Conservation (phyloP, 2,797 vertebrate species). For the Philypnodon macrostomus region DNA sequence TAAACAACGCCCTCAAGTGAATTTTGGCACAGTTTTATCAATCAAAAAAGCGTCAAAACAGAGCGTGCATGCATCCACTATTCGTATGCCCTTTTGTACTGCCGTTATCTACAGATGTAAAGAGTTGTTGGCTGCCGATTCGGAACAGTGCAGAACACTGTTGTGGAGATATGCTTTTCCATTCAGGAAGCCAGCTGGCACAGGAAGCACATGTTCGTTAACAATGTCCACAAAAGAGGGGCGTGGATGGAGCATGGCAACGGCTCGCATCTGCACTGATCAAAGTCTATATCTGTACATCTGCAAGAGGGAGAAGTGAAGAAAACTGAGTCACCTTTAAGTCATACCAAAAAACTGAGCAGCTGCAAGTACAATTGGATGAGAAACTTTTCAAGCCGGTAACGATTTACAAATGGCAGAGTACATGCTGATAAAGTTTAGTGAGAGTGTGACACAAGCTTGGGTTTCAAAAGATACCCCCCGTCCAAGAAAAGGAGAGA, state of each 20-base stretch:
- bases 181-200: slow-evolving; percentile 63
- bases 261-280: slow-evolving; percentile 57
- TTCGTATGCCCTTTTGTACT: slow-evolving; percentile 22
- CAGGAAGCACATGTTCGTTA: slow-evolving; percentile 59
- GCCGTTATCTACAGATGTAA: slow-evolving; percentile 40
- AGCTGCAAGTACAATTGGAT: slow-evolving; percentile 46
- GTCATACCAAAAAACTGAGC: slow-evolving; percentile 55
- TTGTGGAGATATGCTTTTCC: slow-evolving; percentile 61
- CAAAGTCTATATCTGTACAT: slow-evolving; percentile 58
- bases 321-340: slow-evolving; percentile 41
- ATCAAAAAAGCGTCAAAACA: slow-evolving; percentile 12
- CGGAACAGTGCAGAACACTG: slow-evolving; percentile 50
- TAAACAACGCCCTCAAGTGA: background rate
- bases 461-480: slow-evolving; percentile 57
- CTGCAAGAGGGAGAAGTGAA: slow-evolving; percentile 25
- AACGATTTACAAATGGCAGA: slow-evolving; percentile 41
- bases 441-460: slow-evolving; percentile 22
- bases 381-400: slow-evolving; percentile 35
- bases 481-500: slow-evolving; percentile 54
- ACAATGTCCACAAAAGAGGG: slow-evolving; percentile 64
- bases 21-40: background rate
- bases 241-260: slow-evolving; percentile 63
- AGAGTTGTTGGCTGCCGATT: slow-evolving; percentile 47
- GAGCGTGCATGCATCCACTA: slow-evolving; percentile 17
- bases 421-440: slow-evolving; percentile 31